phyloP scores from a whole-genome alignment of 2,888 invertebrate species.

The Dicycla oo region DNA sequence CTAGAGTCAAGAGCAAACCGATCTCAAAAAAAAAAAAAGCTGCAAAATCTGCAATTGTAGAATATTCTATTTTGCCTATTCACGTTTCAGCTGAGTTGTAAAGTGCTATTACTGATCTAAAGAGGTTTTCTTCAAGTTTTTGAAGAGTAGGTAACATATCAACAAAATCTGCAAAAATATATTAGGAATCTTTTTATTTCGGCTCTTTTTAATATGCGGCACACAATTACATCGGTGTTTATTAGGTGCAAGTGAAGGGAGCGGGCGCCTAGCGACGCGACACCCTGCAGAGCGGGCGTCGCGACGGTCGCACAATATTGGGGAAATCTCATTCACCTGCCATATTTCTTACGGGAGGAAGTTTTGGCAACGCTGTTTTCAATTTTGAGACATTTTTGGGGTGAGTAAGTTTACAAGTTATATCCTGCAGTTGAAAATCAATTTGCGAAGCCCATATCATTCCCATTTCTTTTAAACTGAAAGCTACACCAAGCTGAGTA shows the following conservation, averaged over 20 bases:
- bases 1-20: too few relatives aligned
- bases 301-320: constrained; percentile 57
- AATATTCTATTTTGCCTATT: neutral
- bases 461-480: too few relatives aligned
- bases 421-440: constrained; percentile 5
- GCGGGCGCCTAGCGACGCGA: constrained; percentile 77
- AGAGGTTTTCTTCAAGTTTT: neutral
- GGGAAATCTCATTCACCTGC: constrained; percentile 64
- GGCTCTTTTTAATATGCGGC: constrained; percentile 51
- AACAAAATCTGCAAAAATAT: neutral
- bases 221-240: constrained; percentile 69
- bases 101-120: neutral
- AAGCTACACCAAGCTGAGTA: neutral
- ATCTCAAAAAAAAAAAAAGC: too few relatives aligned
- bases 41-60: too few relatives aligned
- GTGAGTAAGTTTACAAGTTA: neutral
- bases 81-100: neutral
- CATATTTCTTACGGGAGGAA: constrained; percentile 49
- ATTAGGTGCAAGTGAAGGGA: constrained; percentile 69
- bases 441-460: neutral
- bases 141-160: neutral
- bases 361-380: constrained; percentile 33
- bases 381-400: constrained; percentile 21
- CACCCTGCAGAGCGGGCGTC: constrained; percentile 60
- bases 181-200: neutral